phyloP scores from a whole-genome alignment of 2,888 invertebrate genomes.

The Sympetrum striolatum region DNA sequence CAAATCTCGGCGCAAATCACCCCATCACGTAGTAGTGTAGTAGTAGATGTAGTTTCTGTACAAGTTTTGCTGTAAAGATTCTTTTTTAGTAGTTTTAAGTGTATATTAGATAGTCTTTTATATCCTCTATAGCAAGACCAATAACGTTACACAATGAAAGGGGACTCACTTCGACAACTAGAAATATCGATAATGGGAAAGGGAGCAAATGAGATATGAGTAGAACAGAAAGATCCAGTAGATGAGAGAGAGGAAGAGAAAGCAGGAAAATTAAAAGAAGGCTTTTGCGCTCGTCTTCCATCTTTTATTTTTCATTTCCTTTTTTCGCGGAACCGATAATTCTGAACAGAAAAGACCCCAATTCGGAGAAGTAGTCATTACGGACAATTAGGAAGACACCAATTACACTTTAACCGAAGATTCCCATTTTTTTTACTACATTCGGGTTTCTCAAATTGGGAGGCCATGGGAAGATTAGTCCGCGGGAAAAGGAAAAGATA shows the following conservation, averaged over 20 bases:
- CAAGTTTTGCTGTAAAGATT: too few species aligned
- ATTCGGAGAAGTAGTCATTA: constrained; percentile 27
- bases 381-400: constrained; percentile 39
- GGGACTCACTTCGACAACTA: not conserved
- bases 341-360: not conserved
- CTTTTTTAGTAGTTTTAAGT: too few species aligned
- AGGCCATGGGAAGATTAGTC: not conserved
- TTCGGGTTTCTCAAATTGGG: not conserved
- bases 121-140: too few species aligned
- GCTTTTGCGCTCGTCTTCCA: not conserved
- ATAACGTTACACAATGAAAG: not conserved
- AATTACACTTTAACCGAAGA: constrained; percentile 18
- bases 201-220: not conserved
- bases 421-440: not conserved
- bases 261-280: not conserved
- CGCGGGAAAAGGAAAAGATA: not conserved
- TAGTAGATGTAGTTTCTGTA: too few species aligned
- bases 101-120: too few species aligned
- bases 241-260: not conserved
- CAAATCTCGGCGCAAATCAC: too few species aligned
- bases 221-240: not conserved
- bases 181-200: not conserved
- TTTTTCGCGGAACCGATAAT: not conserved
- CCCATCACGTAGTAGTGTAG: too few species aligned
- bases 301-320: not conserved